phyloP scores from a whole-genome alignment of 2,888 invertebrate genomes.

The Rhamphomyia laevipes region DNA sequence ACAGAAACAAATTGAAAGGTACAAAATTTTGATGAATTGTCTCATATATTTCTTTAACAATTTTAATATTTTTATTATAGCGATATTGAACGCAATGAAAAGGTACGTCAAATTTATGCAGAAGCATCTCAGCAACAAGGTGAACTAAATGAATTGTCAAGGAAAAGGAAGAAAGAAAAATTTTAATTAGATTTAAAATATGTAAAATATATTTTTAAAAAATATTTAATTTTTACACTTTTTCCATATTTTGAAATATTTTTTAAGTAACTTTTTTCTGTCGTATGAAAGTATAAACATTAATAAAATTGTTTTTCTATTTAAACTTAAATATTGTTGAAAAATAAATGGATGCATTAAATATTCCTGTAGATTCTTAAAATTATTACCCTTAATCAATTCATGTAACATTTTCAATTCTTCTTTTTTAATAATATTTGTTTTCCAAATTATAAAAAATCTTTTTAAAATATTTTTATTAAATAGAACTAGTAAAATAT shows the following conservation, averaged over 20 bases:
- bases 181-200: slow-evolving; percentile 18
- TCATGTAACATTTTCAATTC: too few relatives aligned
- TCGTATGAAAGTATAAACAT: too few relatives aligned
- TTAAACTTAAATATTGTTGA: neutral
- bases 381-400: too few relatives aligned
- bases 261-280: neutral
- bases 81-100: slow-evolving; percentile 67
- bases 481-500: too few relatives aligned
- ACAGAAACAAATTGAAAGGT: slow-evolving; percentile 61
- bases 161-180: slow-evolving; percentile 31
- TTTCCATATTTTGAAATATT: neutral
- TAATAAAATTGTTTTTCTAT: neutral
- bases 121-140: slow-evolving; percentile 75
- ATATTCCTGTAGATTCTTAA: too few relatives aligned
- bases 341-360: neutral
- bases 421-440: too few relatives aligned
- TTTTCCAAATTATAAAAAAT: too few relatives aligned
- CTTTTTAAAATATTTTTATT: too few relatives aligned
- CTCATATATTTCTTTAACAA: neutral
- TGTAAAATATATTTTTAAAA: neutral
- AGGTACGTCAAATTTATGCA: slow-evolving; percentile 71
- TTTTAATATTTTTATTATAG: slow-evolving; percentile 39
- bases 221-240: neutral
- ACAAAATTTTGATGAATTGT: neutral
- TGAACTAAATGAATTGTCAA: slow-evolving; percentile 59